Conservation (phyloP, 2,888 invertebrate genomes). For the Herminia tarsipennalis region DNA sequence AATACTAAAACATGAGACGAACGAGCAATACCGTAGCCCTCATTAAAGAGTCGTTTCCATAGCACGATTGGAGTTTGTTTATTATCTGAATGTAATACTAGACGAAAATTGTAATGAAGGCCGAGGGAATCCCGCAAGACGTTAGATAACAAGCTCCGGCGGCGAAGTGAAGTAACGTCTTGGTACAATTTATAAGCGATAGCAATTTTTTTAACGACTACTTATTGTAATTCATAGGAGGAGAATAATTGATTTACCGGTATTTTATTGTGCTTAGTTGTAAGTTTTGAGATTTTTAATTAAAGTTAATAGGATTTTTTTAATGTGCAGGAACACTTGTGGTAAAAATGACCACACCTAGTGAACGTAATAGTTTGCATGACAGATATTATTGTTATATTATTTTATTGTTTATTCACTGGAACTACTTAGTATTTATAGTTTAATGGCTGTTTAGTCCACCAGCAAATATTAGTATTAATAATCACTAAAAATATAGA, state of each 20-base stretch:
- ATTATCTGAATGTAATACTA: constrained; percentile 75
- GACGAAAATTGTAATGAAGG: constrained; percentile 81
- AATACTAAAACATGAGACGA: constrained; percentile 48
- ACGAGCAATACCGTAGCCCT: constrained; percentile 41
- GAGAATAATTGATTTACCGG: not conserved
- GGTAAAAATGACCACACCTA: no score
- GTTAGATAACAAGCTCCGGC: constrained; percentile 72
- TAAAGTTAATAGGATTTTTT: no score
- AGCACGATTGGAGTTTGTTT: constrained; percentile 53
- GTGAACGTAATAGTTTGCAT: no score
- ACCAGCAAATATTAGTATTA: no score
- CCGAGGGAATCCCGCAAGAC: constrained; percentile 73
- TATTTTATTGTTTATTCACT: no score
- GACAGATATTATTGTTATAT: no score
- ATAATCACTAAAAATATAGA: no score
- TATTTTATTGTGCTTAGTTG: no score
- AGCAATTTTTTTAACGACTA: constrained; percentile 19
- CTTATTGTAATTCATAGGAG: not conserved
- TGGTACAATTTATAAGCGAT: constrained; percentile 24
- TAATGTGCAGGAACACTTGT: no score
- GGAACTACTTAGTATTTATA: no score
- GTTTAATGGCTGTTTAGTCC: no score
- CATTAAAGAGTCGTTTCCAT: constrained; percentile 52
- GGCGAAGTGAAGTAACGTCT: constrained; percentile 40
- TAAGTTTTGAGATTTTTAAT: no score